Base-by-base conservation (phyloP, 2,113 vertebrate genomes). In the Ardeotis arabs region DNA sequence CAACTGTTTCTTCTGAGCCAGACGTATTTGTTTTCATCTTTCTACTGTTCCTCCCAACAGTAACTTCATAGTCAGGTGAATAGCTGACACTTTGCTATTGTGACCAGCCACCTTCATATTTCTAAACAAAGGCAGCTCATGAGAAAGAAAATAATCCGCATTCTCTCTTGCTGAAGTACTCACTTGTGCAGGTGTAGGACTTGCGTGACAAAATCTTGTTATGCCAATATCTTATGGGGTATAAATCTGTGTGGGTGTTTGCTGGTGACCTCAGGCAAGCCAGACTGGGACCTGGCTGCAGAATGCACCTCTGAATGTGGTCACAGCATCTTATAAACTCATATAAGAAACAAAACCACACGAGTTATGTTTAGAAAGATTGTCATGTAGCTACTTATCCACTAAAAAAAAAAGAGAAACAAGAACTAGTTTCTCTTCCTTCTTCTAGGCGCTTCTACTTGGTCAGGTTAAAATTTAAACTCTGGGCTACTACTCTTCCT, bases 11-110 rank as follows among this genome's bases (percentile, higher is more conserved):
- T 87, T 84, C 33, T 76, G 23, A 47, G 21, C 23, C 19, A 78
- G n/a, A 64, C 47, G 29, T 75, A 81, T 89, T 89, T 91, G 64
- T 89, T 96, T 91, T 82, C 22, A 60, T 79, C 69, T 87, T 84
- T 74, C 68, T 72, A 4, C 53, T 82, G 16, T 76, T 91, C 8
- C 23, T 91, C 53, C 37, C 53, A 87, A 52, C 13, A 39, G 8
- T 49, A 84, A 59, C 58, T 93, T 87, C 25, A 12, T 28, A 84
- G 16, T 49, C 16, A 49, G 39, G 35, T 64, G 66, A 55, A 72
- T 33, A 55, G 16, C 12, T 82, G 58, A 9, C 27, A 45, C 60
- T 92, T 95, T 87, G 31, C 35, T 68, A 8, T 75, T 81, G 52
- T 82, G 35, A 35, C 14, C 22, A 79, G 31, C 12, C 27, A 60